Evolutionary conservation across 2,797 vertebrate genomes (phyloP).

Genomic region (Falco concolor): DNA sequence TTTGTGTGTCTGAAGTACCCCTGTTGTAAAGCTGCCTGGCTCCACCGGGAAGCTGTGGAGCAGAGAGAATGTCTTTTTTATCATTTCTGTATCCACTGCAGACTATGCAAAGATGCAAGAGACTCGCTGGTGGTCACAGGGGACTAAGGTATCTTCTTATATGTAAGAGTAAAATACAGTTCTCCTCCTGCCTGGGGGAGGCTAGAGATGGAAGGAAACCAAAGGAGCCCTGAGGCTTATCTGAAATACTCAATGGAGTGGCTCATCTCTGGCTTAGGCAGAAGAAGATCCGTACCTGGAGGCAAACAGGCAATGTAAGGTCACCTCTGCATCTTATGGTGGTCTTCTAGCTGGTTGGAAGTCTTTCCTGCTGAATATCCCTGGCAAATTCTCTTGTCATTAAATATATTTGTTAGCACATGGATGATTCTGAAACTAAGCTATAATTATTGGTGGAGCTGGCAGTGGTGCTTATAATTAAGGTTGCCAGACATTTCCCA

Average conservation of each 20-base stretch:
- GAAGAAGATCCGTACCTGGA: background rate
- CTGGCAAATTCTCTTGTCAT: background rate
- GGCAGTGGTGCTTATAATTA: constrained; percentile 4
- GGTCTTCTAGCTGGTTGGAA: background rate
- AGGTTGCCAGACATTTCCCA: constrained; percentile 41
- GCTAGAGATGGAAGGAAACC: background rate
- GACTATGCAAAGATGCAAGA: background rate
- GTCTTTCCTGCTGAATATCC: background rate
- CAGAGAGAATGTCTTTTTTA: background rate
- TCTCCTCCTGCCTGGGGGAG: background rate
- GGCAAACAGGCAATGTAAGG: background rate
- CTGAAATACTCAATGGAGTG: background rate
- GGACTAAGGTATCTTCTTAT: background rate
- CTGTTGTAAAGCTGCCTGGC: background rate
- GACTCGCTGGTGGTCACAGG: background rate
- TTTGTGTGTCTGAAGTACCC: rapidly evolving
- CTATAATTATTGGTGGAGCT: constrained; percentile 50
- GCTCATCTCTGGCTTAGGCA: background rate
- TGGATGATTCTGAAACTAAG: background rate
- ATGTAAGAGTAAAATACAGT: background rate
- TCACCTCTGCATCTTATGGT: background rate
- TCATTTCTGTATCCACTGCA: background rate
- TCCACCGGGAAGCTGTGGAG: background rate
- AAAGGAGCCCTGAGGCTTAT: background rate
- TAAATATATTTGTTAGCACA: constrained; percentile 7